These are phyloP conservation scores for Eupithecia vulgata DNA, from an alignment of 2,888 invertebrate genomes.

Conservation along the genomic window DNA sequence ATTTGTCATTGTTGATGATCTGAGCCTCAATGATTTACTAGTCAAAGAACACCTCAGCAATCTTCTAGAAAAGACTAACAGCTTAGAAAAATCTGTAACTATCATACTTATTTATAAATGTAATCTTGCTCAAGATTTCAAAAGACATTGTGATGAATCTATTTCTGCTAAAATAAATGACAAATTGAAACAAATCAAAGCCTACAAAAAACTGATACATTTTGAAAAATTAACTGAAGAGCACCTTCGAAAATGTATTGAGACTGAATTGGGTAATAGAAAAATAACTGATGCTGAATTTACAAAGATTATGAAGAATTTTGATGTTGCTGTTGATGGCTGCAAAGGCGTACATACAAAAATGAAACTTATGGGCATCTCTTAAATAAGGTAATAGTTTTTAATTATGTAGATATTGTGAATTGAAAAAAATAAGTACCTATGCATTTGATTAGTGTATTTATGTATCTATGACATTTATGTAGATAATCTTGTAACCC, in stretches of 20 bases:
- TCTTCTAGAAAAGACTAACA: constrained; percentile 63
- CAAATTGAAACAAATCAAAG: constrained; percentile 55
- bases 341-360: constrained; percentile 78
- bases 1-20: constrained; percentile 70
- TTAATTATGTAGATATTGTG: constrained; percentile 21
- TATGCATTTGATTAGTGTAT: constrained; percentile 6
- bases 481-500: constrained; percentile 14
- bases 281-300: constrained; percentile 50
- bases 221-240: constrained; percentile 63
- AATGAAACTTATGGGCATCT: constrained; percentile 62
- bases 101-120: constrained; percentile 73
- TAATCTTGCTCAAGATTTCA: constrained; percentile 51
- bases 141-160: constrained; percentile 58
- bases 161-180: constrained; percentile 55
- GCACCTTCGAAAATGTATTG: constrained; percentile 67
- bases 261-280: constrained; percentile 57
- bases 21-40: constrained; percentile 57
- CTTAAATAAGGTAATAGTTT: constrained; percentile 38
- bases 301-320: constrained; percentile 62
- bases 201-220: constrained; percentile 59
- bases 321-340: constrained; percentile 72
- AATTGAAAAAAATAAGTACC: constrained; percentile 12
- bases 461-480: constrained; percentile 13
- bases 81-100: constrained; percentile 62
- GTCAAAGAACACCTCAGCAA: constrained; percentile 55